phyloP scores from a whole-genome alignment of 2,113 vertebrate genomes.

The Puntigrus tetrazona region DNA sequence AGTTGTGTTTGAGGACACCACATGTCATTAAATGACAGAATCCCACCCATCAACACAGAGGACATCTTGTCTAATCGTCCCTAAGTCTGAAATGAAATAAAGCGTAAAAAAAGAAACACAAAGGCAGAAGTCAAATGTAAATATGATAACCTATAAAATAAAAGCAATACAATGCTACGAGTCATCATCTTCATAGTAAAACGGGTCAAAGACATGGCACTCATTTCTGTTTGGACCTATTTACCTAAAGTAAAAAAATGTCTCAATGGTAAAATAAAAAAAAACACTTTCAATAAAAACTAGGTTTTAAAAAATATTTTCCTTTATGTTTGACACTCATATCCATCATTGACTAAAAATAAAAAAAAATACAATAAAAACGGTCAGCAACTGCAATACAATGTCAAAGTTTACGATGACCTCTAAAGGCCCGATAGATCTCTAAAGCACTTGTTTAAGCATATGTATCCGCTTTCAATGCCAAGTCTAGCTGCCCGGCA shows the following conservation, averaged over 20 bases:
- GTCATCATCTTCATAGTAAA: not conserved
- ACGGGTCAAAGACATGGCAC: not conserved
- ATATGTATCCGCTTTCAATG: not conserved
- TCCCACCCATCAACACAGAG: conserved; percentile 3
- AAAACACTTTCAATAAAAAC: not conserved
- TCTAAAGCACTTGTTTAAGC: not conserved
- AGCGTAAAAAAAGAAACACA: not conserved
- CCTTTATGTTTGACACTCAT: not conserved
- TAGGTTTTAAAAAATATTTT: not conserved
- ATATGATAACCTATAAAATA: not conserved
- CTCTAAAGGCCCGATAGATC: not conserved
- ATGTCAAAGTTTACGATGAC: not conserved
- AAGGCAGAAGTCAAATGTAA: not conserved
- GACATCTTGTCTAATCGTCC: not conserved
- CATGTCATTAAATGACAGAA: not conserved
- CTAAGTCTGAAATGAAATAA: not conserved
- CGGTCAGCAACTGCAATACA: not conserved
- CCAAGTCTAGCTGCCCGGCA: not conserved
- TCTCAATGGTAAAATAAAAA: no score
- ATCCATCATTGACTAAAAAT: not conserved
- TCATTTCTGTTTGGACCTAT: not conserved
- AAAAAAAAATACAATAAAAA: not conserved
- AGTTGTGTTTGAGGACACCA: not conserved
- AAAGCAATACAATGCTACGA: not conserved
- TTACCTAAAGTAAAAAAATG: not conserved